Base-by-base conservation (phyloP, 2,113 vertebrate genomes). In the Mormoops blainvillei region DNA sequence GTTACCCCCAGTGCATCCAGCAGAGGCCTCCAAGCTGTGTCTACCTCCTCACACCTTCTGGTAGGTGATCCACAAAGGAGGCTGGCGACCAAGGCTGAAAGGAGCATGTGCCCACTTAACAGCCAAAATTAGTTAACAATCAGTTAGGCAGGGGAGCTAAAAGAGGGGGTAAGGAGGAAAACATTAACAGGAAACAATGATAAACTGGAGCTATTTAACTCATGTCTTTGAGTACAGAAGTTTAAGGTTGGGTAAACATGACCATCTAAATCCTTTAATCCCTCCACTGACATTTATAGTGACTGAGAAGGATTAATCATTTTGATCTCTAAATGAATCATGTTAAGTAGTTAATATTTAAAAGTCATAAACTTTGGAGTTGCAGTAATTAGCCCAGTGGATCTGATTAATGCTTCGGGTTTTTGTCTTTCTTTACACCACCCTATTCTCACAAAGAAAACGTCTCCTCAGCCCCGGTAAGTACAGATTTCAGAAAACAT, bases 351-450 rank as follows among this genome's bases (percentile, higher is more conserved):
- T 88, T 98, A 98, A 98, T 97, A 98, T 98, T 98, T 98, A 98
- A 98, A 98, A 98, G 97, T 97, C 98, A 98, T 97, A 98, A 98
- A 98, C 97, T 98, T 97, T 92, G 84, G 97, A 98, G 97, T 93
- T 78, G 58, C 81, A 78, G 96, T 97, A 97, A 98, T 97, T 96
- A 98, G 94, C 93, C 97, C 5, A 77, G 94, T 92, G 97, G 96
- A 68, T 96, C 91, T 71, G 98, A 98, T 98, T 97, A 95, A 98
- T 52, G 71, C 89, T 96, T 97, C 87, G 38, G 50, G 84, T 87
- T 98, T 97, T 70, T 97, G 86, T 97, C 94, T 95, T 83, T 80
- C 96, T 95, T 82, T 97, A 95, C 94, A 97, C 97, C 97, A 68
- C 19, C 54, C n/a, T 81, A 58, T 52, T 58, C 76, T 92, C 85